Evolutionary conservation across 1,140 invertebrate genomes (phyloP), one percentile per base, ranked within the genome.

Genomic region (Pinna nobilis): DNA sequence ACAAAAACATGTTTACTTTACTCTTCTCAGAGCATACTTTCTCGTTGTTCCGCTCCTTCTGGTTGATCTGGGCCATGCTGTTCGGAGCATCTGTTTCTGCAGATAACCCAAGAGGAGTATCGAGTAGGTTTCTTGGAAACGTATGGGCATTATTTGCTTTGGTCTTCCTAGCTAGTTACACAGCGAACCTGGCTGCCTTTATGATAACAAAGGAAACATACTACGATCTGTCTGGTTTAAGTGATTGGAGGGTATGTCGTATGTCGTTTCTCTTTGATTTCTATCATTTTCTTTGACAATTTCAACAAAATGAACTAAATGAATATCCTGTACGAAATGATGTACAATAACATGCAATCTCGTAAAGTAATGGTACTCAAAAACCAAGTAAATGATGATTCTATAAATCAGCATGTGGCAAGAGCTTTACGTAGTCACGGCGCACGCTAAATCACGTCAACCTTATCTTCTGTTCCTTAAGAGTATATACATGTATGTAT

Each of bases 191-290:
- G 85, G 98, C 98, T 28, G 98, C 98, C 65, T 99, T 99, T 91
- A 99, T 99, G 98, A 99, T 99, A 84, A 99, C 98, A 33, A 92
- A 97, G 79, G 97, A 99, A 89, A 97, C 98, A 84, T 98, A 94
- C 88, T 97, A 97, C 86, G 96, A 99, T 85, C 94, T 99, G 64
- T 93, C 91, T 76, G 98, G 97, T 23, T 91, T 99, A 65, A 94
- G 98, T 82, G 98, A 99, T 88, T 92, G 92, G 75, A 89, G 91
- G 87, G 92, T 94, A 77, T 6, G 55, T 33, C 7, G n/a, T n/a
- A n/a, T n/a, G n/a, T n/a, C n/a, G n/a, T n/a, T n/a, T n/a, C n/a
- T n/a, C n/a, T n/a, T n/a, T n/a, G n/a, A n/a, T n/a, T n/a, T n/a
- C n/a, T n/a, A n/a, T n/a, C n/a, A n/a, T n/a, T n/a, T n/a, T n/a